These are phyloP conservation scores for Craseonycteris thonglongyai DNA, from an alignment of 2,113 vertebrate genomes.

Conservation along the genomic window DNA sequence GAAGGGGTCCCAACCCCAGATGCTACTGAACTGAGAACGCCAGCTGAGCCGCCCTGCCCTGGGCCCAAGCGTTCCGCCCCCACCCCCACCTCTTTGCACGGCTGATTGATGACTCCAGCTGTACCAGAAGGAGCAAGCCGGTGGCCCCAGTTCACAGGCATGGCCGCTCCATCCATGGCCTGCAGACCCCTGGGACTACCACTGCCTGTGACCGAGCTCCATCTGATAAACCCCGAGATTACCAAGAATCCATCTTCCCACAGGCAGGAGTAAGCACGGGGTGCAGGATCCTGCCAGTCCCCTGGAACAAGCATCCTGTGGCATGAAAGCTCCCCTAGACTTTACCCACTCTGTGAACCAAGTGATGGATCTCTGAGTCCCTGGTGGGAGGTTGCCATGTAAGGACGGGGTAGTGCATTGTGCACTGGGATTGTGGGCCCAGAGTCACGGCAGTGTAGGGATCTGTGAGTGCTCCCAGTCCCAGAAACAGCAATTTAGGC, in stretches of 20 bases:
- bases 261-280: background rate
- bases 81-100: background rate
- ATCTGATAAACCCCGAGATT: background rate
- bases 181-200: background rate
- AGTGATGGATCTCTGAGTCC: background rate
- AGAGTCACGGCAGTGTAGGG: background rate
- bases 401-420: background rate
- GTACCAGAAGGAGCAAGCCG: conserved; percentile 32
- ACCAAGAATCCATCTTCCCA: conserved; percentile 22
- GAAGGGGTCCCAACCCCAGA: background rate
- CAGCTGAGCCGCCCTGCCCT: background rate
- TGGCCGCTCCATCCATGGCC: conserved; percentile 38
- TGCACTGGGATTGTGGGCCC: background rate
- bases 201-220: background rate
- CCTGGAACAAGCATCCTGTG: background rate
- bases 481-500: background rate
- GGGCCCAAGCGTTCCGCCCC: conserved; percentile 7
- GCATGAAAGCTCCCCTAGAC: background rate
- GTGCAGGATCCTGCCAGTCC: background rate
- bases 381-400: background rate
- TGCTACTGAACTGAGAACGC: background rate
- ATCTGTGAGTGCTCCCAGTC: background rate
- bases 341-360: background rate
- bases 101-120: conserved; percentile 72
- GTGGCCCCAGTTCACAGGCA: conserved; percentile 11